Evolutionary conservation across 1,140 invertebrate genomes (phyloP).

Genomic region (Sipha flava): DNA sequence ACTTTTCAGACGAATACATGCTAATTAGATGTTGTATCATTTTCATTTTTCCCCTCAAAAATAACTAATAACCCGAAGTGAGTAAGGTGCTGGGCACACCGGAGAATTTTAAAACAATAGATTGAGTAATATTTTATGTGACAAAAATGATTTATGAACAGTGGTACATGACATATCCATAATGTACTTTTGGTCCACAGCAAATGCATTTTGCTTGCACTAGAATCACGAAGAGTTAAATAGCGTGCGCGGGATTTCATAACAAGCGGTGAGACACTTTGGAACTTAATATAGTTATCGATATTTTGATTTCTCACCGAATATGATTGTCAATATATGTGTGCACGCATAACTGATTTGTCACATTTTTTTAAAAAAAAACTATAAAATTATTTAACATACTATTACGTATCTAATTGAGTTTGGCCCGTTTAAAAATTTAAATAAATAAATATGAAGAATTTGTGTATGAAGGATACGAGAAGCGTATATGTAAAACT

Average conservation of each 20-base stretch:
- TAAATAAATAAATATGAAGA: neutral
- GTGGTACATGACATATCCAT: conserved; percentile 15
- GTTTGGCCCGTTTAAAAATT: no score
- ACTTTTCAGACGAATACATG: neutral
- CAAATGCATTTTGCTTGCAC: neutral
- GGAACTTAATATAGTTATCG: neutral
- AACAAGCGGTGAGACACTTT: neutral
- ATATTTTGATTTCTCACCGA: no score
- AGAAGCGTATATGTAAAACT: neutral
- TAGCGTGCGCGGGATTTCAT: neutral
- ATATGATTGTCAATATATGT: no score
- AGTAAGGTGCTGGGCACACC: neutral
- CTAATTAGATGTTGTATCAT: neutral
- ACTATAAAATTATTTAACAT: no score
- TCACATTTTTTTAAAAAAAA: no score
- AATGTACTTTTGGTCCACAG: conserved; percentile 14
- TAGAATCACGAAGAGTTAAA: neutral
- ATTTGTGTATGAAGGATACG: neutral
- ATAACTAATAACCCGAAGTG: neutral
- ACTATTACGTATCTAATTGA: no score
- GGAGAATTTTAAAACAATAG: conserved; percentile 22
- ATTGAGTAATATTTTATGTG: neutral
- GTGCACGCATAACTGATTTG: no score
- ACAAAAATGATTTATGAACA: conserved; percentile 26
- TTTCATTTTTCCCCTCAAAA: neutral